Base-by-base conservation (phyloP, 1,140 invertebrate species). In the Catajapyx aquilonaris region DNA sequence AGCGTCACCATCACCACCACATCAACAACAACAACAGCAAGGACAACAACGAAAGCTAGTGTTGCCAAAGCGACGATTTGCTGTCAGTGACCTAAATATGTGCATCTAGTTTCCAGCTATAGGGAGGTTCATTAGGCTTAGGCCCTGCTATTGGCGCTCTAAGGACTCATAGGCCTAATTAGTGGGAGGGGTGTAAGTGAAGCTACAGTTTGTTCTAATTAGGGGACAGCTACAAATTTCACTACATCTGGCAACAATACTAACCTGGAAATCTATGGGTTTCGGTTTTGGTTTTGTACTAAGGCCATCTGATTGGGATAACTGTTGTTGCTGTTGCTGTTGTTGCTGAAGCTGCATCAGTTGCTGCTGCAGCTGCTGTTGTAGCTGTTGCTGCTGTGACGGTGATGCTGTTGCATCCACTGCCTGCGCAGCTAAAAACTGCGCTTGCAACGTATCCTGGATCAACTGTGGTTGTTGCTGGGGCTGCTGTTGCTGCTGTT, bases 401-500 rank as follows among this genome's bases (percentile, higher is more conserved):
- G 18, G 35, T 25, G 35, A 18, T 22, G 31, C 18, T 16, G 15
- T 33, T 17, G 28, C 5, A 7, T 4, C 35, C 22, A 20, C 16
- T 19, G 40, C 15, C 28, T 36, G 20, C 31, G 36, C 17, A 35
- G 41, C 2, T n/a, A n/a, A n/a, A n/a, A n/a, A n/a, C n/a, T 38
- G 40, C 25, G 38, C 25, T 32, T 38, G 39, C 11, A 42, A 36
- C 13, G 40, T 20, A 37, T 19, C 30, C 21, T 43, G 39, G 15
- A 28, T 34, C 13, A 28, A 18, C 38, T 39, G 25, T 17, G 32
- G 38, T 35, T 34, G 25, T 18, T 30, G 44, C 11, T 45, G 42
- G 20, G 37, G 39, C 20, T 47, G 42, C 11, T 45, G 46, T 17
- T 50, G 46, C 31, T 42, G 43, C 21, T 44, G 44, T 17, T 49